These are phyloP conservation scores for Zenarchopterus dispar DNA, from an alignment of 2,797 vertebrate species.

Conservation along the genomic window DNA sequence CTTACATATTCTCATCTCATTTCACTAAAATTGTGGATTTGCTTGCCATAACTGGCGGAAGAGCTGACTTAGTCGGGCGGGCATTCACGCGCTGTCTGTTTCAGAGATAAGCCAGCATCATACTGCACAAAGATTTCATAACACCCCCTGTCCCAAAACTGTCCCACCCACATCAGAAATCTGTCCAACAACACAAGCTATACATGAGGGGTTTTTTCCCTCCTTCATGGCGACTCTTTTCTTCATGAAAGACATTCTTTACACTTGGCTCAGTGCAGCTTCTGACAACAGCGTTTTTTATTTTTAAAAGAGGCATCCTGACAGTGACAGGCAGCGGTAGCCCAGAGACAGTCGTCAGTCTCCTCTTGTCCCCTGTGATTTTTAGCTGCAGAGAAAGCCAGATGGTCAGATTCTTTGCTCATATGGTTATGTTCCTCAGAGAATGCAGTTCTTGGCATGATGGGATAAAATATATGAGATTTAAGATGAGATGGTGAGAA, in stretches of 20 bases:
- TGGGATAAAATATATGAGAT: constrained; percentile 10
- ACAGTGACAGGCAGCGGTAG: constrained; percentile 62
- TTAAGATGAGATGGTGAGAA: constrained; percentile 19
- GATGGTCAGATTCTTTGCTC: constrained; percentile 73
- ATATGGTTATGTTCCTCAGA: constrained; percentile 67
- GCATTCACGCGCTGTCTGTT: constrained; percentile 26
- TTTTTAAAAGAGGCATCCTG: constrained; percentile 65
- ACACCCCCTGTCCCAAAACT: constrained; percentile 19
- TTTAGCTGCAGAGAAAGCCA: constrained; percentile 61
- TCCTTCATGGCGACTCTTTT: constrained; percentile 22
- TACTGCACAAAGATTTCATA: constrained; percentile 42
- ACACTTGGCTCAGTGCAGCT: constrained; percentile 13
- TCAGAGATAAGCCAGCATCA: constrained; percentile 50
- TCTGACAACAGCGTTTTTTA: constrained; percentile 40
- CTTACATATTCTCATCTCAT: constrained; percentile 46
- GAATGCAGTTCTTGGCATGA: constrained; percentile 46
- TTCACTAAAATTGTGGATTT: constrained; percentile 41
- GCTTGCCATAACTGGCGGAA: constrained; percentile 39
- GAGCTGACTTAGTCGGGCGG: constrained; percentile 25
- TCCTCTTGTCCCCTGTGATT: constrained; percentile 45
- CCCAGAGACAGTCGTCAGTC: constrained; percentile 57
- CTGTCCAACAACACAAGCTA: constrained; percentile 28
- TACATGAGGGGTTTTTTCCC: constrained; percentile 13
- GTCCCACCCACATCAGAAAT: constrained; percentile 37
- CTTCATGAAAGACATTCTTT: constrained; percentile 1